These are phyloP conservation scores for Toxotes chatareus DNA, from an alignment of 2,113 vertebrate genomes.

Conservation along the genomic window DNA sequence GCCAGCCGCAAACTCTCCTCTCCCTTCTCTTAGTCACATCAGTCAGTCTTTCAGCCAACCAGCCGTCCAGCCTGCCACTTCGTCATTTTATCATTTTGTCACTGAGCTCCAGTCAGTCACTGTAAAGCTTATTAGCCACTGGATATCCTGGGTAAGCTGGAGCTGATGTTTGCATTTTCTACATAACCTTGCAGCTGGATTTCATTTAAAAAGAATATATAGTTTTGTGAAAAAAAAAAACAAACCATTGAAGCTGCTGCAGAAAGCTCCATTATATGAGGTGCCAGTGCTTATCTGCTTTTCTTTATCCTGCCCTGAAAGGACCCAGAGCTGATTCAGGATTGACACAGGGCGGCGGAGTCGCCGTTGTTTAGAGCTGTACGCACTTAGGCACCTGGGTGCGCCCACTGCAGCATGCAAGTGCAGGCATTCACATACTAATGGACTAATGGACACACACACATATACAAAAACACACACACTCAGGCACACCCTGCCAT, in stretches of 20 bases:
- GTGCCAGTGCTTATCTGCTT: neutral
- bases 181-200: constrained; percentile 16
- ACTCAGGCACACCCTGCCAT: constrained; percentile 39
- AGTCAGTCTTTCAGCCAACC: constrained; percentile 50
- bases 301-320: neutral
- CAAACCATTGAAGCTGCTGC: neutral
- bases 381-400: constrained; percentile 49
- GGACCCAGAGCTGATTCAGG: neutral
- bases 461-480: neutral
- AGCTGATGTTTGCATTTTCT: neutral
- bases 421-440: constrained; percentile 49
- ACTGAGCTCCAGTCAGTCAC: constrained; percentile 8
- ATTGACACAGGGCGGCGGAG: neutral
- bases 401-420: constrained; percentile 42
- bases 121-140: constrained; percentile 54
- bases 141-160: constrained; percentile 3
- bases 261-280: constrained; percentile 7
- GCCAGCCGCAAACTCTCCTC: constrained; percentile 29
- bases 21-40: constrained; percentile 36
- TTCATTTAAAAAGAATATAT: constrained; percentile 13
- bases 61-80: constrained; percentile 9
- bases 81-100: constrained; percentile 49
- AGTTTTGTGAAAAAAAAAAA: neutral
- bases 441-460: constrained; percentile 63
- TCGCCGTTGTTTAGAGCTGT: constrained; percentile 24